Conservation (phyloP, 2,113 vertebrate genomes). For the Fulica atra region DNA sequence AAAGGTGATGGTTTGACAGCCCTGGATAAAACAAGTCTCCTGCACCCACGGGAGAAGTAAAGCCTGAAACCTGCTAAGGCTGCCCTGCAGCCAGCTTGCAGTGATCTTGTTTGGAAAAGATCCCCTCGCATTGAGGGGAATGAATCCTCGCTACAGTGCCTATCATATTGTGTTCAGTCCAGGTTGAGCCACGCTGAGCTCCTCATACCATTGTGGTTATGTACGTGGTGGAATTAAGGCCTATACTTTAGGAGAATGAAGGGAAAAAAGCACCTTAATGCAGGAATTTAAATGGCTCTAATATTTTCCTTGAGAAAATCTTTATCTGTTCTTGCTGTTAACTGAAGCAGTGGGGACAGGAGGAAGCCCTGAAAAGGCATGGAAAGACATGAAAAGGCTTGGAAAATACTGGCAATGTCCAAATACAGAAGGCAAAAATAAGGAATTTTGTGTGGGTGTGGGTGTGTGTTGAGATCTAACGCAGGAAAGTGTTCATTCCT, state of each 20-base stretch:
- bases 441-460: background rate
- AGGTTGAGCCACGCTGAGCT: background rate
- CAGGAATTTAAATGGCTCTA: background rate
- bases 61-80: background rate
- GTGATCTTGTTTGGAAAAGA: background rate
- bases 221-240: background rate
- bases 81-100: background rate
- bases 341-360: background rate
- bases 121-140: background rate
- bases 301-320: background rate
- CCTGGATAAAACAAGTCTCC: background rate
- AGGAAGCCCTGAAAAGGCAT: background rate
- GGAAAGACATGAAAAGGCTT: background rate
- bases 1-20: background rate
- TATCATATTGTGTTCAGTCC: background rate
- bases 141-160: background rate
- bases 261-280: background rate
- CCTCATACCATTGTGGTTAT: background rate
- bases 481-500: background rate
- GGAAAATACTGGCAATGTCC: background rate
- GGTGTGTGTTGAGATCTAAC: background rate
- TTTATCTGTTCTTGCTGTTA: background rate
- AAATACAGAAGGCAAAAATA: background rate
- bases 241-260: background rate
- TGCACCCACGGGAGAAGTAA: background rate